These are phyloP conservation scores for Drosophila vallismaia DNA, from an alignment of 2,888 invertebrate genomes.

Conservation along the genomic window DNA sequence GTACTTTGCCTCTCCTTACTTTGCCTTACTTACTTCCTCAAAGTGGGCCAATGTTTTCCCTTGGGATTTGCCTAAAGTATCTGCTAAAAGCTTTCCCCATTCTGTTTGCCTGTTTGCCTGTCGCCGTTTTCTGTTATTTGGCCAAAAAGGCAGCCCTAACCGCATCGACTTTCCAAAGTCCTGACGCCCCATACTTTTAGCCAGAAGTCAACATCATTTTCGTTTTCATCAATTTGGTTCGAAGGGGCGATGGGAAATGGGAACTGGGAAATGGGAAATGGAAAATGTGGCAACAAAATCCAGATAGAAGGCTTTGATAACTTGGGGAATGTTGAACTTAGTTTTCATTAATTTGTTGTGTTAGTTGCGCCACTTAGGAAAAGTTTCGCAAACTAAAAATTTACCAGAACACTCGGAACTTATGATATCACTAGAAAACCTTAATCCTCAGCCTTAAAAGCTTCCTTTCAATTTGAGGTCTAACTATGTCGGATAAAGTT, in stretches of 20 bases:
- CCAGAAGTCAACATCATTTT: slow-evolving; percentile 63
- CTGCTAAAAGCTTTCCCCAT: slow-evolving; percentile 78
- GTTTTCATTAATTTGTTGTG: slow-evolving; percentile 43
- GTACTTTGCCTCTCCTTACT: neutral
- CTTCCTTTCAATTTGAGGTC: neutral
- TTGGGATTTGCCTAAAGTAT: slow-evolving; percentile 78
- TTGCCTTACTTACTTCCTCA: slow-evolving; percentile 12
- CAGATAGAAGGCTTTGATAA: slow-evolving; percentile 27
- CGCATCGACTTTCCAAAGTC: slow-evolving; percentile 11
- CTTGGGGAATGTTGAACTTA: slow-evolving; percentile 39
- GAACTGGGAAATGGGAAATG: slow-evolving; percentile 1
- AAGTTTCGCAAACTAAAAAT: slow-evolving; percentile 6
- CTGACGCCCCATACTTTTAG: slow-evolving; percentile 3
- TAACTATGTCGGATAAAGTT: neutral
- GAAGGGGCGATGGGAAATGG: slow-evolving; percentile 13
- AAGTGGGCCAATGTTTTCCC: slow-evolving; percentile 78
- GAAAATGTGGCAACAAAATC: slow-evolving; percentile 10
- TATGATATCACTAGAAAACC: neutral
- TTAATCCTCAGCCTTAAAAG: neutral
- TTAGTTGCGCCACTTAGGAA: slow-evolving; percentile 34
- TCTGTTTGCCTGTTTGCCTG: slow-evolving; percentile 50
- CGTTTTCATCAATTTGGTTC: slow-evolving; percentile 71
- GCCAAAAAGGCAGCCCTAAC: slow-evolving; percentile 57
- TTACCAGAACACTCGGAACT: neutral
- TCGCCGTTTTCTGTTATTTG: slow-evolving; percentile 26